Percentiles rank a stretch among this genome's conserved stretches.
Evolutionary conservation across 1,140 invertebrate genomes (phyloP).

Genomic region (Thereuonema tuberculata): DNA sequence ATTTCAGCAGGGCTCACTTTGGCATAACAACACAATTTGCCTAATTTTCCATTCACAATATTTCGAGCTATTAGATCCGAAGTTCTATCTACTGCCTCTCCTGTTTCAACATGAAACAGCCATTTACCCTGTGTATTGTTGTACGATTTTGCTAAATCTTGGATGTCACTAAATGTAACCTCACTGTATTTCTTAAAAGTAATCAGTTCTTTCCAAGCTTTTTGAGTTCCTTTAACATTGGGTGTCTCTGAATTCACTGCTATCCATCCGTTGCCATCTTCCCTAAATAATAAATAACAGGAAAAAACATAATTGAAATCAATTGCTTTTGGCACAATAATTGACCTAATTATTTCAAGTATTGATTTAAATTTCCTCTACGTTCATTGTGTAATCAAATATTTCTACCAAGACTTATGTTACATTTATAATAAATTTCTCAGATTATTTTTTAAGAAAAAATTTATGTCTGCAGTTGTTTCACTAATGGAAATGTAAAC

Average conservation of each 20-base stretch:
- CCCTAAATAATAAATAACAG: neutral
- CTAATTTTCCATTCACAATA: neutral
- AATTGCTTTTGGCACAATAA: no score
- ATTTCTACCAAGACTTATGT: no score
- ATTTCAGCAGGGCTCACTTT: neutral
- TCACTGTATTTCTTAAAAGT: neutral
- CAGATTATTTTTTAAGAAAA: no score
- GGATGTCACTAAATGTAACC: neutral
- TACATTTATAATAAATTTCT: no score
- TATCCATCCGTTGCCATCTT: neutral
- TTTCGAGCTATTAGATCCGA: neutral
- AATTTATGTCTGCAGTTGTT: no score
- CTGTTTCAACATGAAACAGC: neutral
- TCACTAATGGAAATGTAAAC: no score
- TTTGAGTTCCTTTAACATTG: neutral
- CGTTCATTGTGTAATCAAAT: no score
- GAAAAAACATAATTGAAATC: neutral
- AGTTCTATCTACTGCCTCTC: neutral
- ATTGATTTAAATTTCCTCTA: no score
- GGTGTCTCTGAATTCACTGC: neutral
- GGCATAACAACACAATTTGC: neutral
- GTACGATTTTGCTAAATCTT: neutral
- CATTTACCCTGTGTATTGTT: neutral
- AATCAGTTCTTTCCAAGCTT: neutral
- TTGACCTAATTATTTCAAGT: no score